Conservation (phyloP, 2,113 vertebrate genomes). For the Ameiurus melas region DNA sequence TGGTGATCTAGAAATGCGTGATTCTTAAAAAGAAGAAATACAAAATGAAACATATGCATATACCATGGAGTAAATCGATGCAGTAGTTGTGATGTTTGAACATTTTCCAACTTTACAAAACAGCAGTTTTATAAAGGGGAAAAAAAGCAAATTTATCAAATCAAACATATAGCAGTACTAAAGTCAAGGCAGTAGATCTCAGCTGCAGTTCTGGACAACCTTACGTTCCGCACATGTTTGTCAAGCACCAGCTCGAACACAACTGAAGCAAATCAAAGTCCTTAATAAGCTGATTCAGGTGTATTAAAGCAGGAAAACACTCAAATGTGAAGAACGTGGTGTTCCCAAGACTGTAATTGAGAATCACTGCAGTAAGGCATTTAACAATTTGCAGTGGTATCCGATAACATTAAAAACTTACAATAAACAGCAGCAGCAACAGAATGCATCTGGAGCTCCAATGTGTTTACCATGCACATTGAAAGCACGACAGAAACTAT, state of each 20-base stretch:
- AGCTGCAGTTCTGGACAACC: constrained; percentile 18
- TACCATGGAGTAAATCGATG: constrained; percentile 58
- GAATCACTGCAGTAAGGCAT: constrained; percentile 47
- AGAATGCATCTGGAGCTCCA: constrained; percentile 13
- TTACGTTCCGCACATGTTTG: neutral
- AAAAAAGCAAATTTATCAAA: constrained; percentile 59
- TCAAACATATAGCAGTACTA: constrained; percentile 49
- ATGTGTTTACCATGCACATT: constrained; percentile 18
- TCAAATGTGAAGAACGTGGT: neutral
- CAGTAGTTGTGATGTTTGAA: constrained; percentile 64
- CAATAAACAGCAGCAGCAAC: constrained; percentile 34
- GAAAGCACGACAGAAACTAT: constrained; percentile 14
- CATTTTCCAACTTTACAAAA: constrained; percentile 57
- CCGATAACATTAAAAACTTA: constrained; percentile 18
- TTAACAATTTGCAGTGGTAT: constrained; percentile 30
- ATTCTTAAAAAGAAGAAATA: constrained; percentile 55
- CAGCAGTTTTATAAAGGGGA: constrained; percentile 63
- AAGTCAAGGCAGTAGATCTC: constrained; percentile 24
- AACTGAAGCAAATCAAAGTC: neutral
- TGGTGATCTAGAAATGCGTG: constrained; percentile 67
- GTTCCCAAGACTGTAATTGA: neutral
- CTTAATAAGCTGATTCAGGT: neutral
- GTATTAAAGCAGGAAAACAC: neutral
- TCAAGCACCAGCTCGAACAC: neutral
- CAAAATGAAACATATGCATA: constrained; percentile 58